Evolutionary conservation across 1,140 invertebrate species (phyloP), one percentile per base, ranked within the genome.

Genomic region (Hesperophylax magnus): DNA sequence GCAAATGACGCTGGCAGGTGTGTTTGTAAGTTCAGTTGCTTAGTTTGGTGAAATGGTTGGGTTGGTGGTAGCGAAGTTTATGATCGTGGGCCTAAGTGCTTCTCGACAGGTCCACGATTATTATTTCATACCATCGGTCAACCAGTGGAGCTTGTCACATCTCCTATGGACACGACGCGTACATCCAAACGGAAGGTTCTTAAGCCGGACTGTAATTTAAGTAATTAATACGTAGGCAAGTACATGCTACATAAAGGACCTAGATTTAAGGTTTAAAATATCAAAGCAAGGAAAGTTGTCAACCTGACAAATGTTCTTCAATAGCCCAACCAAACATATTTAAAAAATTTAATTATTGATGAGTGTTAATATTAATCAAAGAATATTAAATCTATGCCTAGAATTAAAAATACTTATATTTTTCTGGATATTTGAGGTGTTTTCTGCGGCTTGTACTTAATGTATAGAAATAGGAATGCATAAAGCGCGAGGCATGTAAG

Each of bases 101-200:
- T 84, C 82, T 84, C 82, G 82, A 84, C 82, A 81, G 82, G 80
- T 84, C 82, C 82, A 84, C 82, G 80, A 84, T 76, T 63, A 60
- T 81, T 54, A 53, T 72, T 77, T 81, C 80, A 63, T 39, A 63
- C 56, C 74, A n/a, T 60, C 52, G 54, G 54, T 74, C 72, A 77
- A 52, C 18, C 39, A 20, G 7, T 14, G 18, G 24, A 17, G n/a
- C 24, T 72, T 53, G 6, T 27, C 24, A 8, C 18, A 75, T 77
- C 47, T 65, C 17, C 47, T 67, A 31, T 67, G 76, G 78, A 81
- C 76, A 67, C 76, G 17, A 8, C 9, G 63, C 2, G 58, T 20
- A 61, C 27, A 54, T 65, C 56, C 7, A n/a, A 63, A 72, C 69
- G 52, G 69, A 47, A 31, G 22, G 39, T 67, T 31, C 2, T 17